phyloP scores from a whole-genome alignment of 64 coral and sea anemone species.

The Porites australiensis region DNA sequence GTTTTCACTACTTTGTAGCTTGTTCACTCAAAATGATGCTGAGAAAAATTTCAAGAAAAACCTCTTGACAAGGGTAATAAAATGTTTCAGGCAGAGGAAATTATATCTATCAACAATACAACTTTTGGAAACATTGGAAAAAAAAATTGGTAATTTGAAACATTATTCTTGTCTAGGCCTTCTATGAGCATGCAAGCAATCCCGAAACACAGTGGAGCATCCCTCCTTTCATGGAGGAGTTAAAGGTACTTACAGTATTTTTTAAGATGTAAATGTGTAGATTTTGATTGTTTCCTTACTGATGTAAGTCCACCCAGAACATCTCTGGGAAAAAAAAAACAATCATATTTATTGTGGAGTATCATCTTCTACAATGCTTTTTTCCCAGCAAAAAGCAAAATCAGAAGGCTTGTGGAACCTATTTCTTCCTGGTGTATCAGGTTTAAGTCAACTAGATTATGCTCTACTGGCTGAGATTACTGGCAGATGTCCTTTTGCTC shows the following conservation, averaged over 20 bases:
- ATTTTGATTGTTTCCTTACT: too few species aligned
- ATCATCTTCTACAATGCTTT: too few species aligned
- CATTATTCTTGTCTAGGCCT: slow-evolving; percentile 40
- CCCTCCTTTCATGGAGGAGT: slow-evolving; percentile 80
- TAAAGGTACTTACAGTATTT: slow-evolving; percentile 67
- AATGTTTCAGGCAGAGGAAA: too few species aligned
- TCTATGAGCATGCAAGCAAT: slow-evolving; percentile 68
- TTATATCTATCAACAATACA: too few species aligned
- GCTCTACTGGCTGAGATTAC: slow-evolving; percentile 89
- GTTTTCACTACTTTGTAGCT: too few species aligned
- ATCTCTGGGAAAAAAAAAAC: too few species aligned
- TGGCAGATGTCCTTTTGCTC: slow-evolving; percentile 85
- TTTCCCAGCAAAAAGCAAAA: slow-evolving; percentile 59
- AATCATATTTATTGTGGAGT: background rate
- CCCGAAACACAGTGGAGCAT: slow-evolving; percentile 67
- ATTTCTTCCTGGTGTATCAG: slow-evolving; percentile 89
- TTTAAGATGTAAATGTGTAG: background rate
- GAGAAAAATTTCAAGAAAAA: too few species aligned
- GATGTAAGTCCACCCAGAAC: too few species aligned
- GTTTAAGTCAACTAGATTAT: slow-evolving; percentile 93
- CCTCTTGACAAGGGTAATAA: too few species aligned
- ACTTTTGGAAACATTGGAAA: too few species aligned
- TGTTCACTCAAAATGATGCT: too few species aligned
- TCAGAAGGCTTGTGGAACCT: slow-evolving; percentile 92
- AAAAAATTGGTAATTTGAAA: background rate